phyloP scores from a whole-genome alignment of 1,140 invertebrate genomes.

The Dufourea novaeangliae region DNA sequence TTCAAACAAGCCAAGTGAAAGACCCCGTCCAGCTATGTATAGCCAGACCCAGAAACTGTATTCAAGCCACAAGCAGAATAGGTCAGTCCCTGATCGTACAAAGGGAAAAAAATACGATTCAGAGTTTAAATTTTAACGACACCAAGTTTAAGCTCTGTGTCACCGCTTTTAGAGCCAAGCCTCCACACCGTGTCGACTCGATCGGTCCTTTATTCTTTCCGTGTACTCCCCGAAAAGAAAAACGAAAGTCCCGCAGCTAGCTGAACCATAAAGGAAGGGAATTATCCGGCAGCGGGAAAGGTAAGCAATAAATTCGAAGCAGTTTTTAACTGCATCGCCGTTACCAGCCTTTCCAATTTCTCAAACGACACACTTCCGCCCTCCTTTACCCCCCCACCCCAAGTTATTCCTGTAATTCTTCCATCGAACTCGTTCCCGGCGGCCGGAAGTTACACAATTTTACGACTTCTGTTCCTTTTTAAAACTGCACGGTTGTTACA shows the following conservation, averaged over 20 bases:
- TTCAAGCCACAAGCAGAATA: no score
- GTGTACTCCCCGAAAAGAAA: no score
- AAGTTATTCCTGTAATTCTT: constrained; percentile 40
- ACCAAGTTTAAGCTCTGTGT: no score
- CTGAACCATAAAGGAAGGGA: constrained; percentile 8
- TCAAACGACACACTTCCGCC: constrained; percentile 39
- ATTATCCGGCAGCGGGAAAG: constrained; percentile 35
- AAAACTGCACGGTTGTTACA: constrained; percentile 27
- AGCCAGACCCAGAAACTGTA: no score
- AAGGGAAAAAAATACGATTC: no score
- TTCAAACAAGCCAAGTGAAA: no score
- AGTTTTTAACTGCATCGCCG: constrained; percentile 35
- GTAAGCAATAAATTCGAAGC: constrained; percentile 40
- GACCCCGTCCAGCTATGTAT: no score
- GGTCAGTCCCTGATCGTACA: no score
- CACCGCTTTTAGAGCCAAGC: no score
- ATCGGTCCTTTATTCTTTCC: no score
- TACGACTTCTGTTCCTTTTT: constrained; percentile 28
- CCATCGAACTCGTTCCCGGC: constrained; percentile 11
- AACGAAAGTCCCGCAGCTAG: background rate
- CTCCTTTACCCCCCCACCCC: background rate
- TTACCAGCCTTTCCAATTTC: constrained; percentile 40
- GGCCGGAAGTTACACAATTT: constrained; percentile 29
- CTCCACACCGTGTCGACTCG: no score
- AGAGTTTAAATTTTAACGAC: no score